Conservation (phyloP, 2,888 invertebrate genomes). For the Amblyteles armatorius region DNA sequence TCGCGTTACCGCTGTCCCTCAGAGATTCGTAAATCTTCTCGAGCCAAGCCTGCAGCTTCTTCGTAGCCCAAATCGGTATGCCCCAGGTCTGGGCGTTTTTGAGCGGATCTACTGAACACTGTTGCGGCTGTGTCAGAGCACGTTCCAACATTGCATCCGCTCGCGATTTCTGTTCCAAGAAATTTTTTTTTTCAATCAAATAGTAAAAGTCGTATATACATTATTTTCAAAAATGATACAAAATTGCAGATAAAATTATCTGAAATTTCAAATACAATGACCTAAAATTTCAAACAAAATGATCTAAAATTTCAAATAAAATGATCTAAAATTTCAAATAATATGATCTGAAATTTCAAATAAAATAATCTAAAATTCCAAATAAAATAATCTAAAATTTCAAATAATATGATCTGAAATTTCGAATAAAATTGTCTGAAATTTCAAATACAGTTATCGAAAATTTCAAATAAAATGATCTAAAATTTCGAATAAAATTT, state of each 20-base stretch:
- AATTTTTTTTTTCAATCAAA: too few relatives aligned
- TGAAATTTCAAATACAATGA: neutral
- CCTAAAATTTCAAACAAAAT: neutral
- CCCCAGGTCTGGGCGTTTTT: slow-evolving; percentile 86
- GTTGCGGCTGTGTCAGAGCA: slow-evolving; percentile 86
- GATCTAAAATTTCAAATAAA: neutral
- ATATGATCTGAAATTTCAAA: neutral
- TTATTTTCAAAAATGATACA: too few relatives aligned
- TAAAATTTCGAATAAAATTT: neutral
- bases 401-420: neutral
- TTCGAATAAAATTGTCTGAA: neutral
- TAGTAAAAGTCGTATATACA: neutral
- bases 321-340: neutral
- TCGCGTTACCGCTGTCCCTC: slow-evolving; percentile 77
- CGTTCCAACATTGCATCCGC: slow-evolving; percentile 94
- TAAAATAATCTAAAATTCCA: too few relatives aligned
- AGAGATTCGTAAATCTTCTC: slow-evolving; percentile 88
- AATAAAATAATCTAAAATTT: neutral
- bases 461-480: neutral
- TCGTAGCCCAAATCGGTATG: slow-evolving; percentile 86
- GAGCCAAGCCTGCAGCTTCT: slow-evolving; percentile 85
- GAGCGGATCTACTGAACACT: slow-evolving; percentile 85
- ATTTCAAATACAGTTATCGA: neutral
- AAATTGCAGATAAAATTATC: neutral
- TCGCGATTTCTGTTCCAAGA: slow-evolving; percentile 86